phyloP scores from a whole-genome alignment of 1,140 invertebrate genomes.

The Drosophila neocordata region DNA sequence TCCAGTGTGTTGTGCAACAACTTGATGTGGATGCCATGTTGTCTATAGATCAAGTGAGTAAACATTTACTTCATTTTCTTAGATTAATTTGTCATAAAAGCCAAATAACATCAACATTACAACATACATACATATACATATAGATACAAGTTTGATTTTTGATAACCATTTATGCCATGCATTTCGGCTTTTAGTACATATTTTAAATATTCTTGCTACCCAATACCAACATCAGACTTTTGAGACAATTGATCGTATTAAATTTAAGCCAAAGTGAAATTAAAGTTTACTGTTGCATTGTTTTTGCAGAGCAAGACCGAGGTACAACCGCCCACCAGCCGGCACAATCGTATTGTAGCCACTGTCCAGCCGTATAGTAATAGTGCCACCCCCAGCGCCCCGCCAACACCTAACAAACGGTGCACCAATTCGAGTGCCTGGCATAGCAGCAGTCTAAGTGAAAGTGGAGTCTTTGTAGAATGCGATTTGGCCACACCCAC shows the following conservation, averaged over 20 bases:
- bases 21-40: conserved; percentile 83
- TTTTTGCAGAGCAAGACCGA: conserved; percentile 39
- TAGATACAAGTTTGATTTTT: neutral
- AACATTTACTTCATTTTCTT: neutral
- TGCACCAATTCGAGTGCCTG: conserved; percentile 48
- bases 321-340: conserved; percentile 8
- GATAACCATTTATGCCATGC: neutral
- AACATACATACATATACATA: conserved; percentile 3
- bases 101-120: neutral
- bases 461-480: conserved; percentile 87
- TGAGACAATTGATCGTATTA: neutral
- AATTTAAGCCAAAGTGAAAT: conserved; percentile 41
- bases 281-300: conserved; percentile 46
- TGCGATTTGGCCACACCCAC: conserved; percentile 69
- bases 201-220: conserved; percentile 8
- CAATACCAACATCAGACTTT: neutral
- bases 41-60: conserved; percentile 57
- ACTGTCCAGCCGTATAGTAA: conserved; percentile 80
- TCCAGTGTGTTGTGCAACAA: conserved; percentile 85
- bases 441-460: conserved; percentile 84
- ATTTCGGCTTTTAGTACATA: conserved; percentile 9
- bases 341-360: conserved; percentile 70
- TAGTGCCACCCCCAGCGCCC: conserved; percentile 60
- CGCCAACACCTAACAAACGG: conserved; percentile 60
- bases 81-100: conserved; percentile 24